Evolutionary conservation across 2,113 vertebrate species (phyloP).

Genomic region (Chionodraco myersi): DNA sequence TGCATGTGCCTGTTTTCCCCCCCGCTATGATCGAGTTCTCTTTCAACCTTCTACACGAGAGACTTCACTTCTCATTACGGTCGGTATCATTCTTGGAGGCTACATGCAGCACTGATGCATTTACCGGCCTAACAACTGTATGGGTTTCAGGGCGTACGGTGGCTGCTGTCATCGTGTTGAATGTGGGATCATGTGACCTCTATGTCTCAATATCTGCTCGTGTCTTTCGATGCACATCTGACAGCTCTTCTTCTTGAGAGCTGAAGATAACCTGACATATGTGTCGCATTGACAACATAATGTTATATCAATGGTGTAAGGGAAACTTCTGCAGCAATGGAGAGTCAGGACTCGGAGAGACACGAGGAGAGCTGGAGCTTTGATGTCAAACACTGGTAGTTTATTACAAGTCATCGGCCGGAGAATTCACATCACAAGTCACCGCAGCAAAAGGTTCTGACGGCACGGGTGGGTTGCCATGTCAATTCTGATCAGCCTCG

Average conservation of each 20-base stretch:
- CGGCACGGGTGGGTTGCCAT: too few species aligned
- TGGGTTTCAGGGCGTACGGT: background rate
- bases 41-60: slow-evolving; percentile 17
- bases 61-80: slow-evolving; percentile 15
- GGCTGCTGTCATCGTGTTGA: background rate
- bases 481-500: too few species aligned
- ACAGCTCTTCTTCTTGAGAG: too few species aligned
- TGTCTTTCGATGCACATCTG: background rate
- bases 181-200: background rate
- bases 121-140: background rate
- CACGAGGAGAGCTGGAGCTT: too few species aligned
- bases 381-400: too few species aligned
- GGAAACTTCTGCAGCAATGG: too few species aligned
- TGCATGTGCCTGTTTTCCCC: background rate
- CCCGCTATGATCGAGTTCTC: slow-evolving; percentile 14
- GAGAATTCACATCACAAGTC: too few species aligned
- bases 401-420: too few species aligned
- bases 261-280: background rate
- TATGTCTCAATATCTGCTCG: background rate
- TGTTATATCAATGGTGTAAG: too few species aligned
- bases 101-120: background rate
- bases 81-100: background rate
- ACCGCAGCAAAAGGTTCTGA: too few species aligned
- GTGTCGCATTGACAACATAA: background rate
- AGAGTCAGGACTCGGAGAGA: too few species aligned